Conservation (phyloP, 92 coral and sea anemone species). For the Zoanthus gigantus region DNA sequence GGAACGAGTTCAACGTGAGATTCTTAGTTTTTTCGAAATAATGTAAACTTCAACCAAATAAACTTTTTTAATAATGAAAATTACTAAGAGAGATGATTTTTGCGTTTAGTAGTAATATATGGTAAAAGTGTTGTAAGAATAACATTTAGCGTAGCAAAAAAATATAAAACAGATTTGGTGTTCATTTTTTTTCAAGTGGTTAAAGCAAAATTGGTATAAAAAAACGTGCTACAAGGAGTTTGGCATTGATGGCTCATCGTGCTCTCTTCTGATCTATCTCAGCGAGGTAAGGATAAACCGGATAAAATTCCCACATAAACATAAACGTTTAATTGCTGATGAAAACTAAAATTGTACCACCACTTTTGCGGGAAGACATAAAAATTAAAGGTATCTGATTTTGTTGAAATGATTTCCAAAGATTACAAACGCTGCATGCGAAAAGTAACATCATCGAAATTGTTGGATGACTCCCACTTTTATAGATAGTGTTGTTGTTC, state of each 20-base stretch:
- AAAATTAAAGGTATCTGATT: no score
- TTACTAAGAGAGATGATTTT: no score
- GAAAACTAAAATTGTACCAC: no score
- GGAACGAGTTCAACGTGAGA: constrained; percentile 66
- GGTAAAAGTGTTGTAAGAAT: not conserved
- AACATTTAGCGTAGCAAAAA: not conserved
- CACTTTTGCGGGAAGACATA: no score
- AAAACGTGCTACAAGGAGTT: constrained; percentile 73
- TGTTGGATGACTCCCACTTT: no score
- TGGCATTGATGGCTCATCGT: constrained; percentile 74
- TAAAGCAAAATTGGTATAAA: constrained; percentile 73
- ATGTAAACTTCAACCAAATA: not conserved
- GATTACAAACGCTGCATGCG: no score
- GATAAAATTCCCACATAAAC: not conserved
- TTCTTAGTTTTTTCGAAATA: not conserved
- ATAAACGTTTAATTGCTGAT: no score
- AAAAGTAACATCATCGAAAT: no score
- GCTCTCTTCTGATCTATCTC: constrained; percentile 84
- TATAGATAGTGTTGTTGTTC: no score
- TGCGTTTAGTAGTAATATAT: not conserved
- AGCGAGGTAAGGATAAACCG: constrained; percentile 74
- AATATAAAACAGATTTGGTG: not conserved
- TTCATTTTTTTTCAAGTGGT: constrained; percentile 52
- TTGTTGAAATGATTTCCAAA: no score
- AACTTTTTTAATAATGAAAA: not conserved